Evolutionary conservation across 2,888 invertebrate species (phyloP).

Genomic region (Eurois occulta): DNA sequence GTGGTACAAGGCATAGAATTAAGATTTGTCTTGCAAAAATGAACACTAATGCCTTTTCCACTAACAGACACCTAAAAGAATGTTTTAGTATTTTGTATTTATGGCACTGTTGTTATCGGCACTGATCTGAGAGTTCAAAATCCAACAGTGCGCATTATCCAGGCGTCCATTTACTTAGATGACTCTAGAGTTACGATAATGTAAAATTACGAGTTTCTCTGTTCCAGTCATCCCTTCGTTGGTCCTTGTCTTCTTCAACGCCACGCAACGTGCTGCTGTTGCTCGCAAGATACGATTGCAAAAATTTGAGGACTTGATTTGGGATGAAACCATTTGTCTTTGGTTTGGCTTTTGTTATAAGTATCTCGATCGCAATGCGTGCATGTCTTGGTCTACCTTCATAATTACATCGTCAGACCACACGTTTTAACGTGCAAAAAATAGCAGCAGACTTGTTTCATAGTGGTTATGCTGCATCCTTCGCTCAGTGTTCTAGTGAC

Average conservation of each 20-base stretch:
- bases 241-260: neutral
- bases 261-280: neutral
- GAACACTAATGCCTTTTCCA: neutral
- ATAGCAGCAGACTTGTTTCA: conserved; percentile 47
- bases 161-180: neutral
- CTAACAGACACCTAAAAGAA: neutral
- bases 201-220: neutral
- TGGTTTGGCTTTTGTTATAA: neutral
- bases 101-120: neutral
- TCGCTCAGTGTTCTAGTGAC: conserved; percentile 56
- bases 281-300: neutral
- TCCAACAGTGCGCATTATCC: neutral
- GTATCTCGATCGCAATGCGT: neutral
- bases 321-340: neutral
- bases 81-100: neutral
- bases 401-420: conserved; percentile 40
- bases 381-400: conserved; percentile 24
- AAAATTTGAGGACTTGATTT: neutral
- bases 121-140: neutral
- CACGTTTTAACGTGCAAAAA: conserved; percentile 43
- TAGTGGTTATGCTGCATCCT: conserved; percentile 15
- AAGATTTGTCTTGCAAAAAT: neutral
- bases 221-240: neutral
- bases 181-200: neutral
- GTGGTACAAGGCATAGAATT: conserved; percentile 44